A percentile compares a stretch with the other conserved stretches of the same genome.
Conservation (phyloP, 2,797 vertebrate species). For the Cygnus olor region DNA sequence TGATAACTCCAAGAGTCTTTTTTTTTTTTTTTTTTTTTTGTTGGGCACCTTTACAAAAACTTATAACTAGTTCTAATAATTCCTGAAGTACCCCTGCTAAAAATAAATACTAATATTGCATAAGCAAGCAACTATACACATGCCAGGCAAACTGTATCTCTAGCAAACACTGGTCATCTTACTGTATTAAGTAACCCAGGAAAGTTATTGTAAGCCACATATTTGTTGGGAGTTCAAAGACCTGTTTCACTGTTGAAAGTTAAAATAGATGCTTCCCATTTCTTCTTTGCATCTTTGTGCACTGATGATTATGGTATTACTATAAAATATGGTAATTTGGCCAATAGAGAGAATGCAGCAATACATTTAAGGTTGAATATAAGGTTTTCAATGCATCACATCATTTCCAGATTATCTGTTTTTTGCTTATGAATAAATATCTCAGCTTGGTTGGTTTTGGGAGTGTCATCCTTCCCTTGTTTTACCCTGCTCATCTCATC, state of each 20-base stretch:
- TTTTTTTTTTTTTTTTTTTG: not conserved
- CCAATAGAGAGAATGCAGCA: not conserved
- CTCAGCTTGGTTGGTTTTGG: not conserved
- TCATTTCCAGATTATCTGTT: not conserved
- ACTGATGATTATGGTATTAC: not conserved
- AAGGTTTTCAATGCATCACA: fast-evolving
- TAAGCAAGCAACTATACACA: not conserved
- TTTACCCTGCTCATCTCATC: not conserved
- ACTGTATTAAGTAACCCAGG: not conserved
- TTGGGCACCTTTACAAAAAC: not conserved
- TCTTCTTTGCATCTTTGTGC: not conserved
- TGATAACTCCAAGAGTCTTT: not conserved
- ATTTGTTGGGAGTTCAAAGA: not conserved
- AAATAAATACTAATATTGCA: not conserved
- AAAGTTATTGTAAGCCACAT: not conserved
- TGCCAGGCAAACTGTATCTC: not conserved
- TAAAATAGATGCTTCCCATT: not conserved
- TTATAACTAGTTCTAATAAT: not conserved
- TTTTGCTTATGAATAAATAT: not conserved
- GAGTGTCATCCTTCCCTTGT: not conserved
- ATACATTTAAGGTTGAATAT: not conserved
- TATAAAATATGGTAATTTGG: not conserved
- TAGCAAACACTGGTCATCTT: not conserved
- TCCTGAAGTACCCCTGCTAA: not conserved
- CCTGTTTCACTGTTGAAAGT: not conserved